Evolutionary conservation across 2,113 vertebrate species (phyloP).

Genomic region (Thryonomys swinderianus): DNA sequence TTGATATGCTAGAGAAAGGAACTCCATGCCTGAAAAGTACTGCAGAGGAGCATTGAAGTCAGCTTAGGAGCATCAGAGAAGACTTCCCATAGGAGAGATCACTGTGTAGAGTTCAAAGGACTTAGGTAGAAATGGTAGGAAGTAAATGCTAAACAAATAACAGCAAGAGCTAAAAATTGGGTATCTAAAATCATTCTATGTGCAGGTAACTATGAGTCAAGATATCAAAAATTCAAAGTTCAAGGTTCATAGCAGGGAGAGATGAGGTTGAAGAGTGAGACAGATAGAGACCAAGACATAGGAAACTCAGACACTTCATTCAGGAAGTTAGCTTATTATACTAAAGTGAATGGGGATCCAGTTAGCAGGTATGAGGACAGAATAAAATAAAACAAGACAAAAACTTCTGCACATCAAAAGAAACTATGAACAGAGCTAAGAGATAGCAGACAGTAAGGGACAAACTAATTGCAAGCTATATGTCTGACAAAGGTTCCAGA

Average conservation of each 20-base stretch:
- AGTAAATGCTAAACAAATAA: conserved; percentile 44
- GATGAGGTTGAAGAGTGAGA: neutral
- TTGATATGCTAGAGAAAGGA: conserved; percentile 38
- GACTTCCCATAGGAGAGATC: neutral
- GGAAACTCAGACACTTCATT: neutral
- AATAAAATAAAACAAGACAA: neutral
- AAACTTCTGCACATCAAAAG: neutral
- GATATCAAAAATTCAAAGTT: conserved; percentile 1
- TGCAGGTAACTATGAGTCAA: conserved; percentile 9
- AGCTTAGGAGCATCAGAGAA: neutral
- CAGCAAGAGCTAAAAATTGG: neutral
- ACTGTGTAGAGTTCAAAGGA: conserved; percentile 32
- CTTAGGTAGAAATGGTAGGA: neutral
- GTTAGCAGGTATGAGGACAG: neutral
- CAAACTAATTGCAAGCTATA: neutral
- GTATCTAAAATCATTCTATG: neutral
- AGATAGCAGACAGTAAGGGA: neutral
- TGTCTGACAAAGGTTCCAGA: neutral
- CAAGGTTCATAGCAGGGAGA: neutral
- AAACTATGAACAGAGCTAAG: neutral
- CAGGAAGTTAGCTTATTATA: conserved; percentile 15
- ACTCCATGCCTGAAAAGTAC: conserved; percentile 12
- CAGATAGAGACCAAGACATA: neutral
- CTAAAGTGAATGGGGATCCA: neutral
- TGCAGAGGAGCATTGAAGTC: neutral